Evolutionary conservation across 1,140 invertebrate genomes (phyloP).

Genomic region (Pissodes strobi): DNA sequence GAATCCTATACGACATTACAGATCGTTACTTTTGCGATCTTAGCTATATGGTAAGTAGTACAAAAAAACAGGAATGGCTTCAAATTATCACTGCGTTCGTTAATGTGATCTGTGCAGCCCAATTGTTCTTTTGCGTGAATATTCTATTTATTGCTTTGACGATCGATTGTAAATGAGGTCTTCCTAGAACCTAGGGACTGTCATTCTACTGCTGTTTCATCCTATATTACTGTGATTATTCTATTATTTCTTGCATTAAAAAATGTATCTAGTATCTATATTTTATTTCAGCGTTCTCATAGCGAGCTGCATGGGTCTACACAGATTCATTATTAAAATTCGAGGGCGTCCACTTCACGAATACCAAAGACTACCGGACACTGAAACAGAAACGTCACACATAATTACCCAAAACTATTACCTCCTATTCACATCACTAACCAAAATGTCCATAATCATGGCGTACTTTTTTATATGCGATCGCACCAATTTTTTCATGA

Average conservation of each 20-base stretch:
- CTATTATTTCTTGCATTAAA: too few relatives aligned
- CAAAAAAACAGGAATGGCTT: too few relatives aligned
- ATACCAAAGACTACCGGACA: conserved; percentile 53
- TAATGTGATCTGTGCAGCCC: too few relatives aligned
- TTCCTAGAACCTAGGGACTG: too few relatives aligned
- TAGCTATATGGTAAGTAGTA: conserved; percentile 77
- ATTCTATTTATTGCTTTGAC: too few relatives aligned
- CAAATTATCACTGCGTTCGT: too few relatives aligned
- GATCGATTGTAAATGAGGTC: too few relatives aligned
- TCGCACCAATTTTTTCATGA: conserved; percentile 98
- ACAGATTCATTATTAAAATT: conserved; percentile 59
- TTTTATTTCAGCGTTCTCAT: conserved; percentile 62
- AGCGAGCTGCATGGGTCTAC: conserved; percentile 60
- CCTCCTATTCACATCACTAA: conserved; percentile 69
- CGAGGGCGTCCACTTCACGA: conserved; percentile 56
- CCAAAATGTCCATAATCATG: conserved; percentile 86
- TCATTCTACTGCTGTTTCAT: too few relatives aligned
- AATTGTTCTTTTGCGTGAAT: too few relatives aligned
- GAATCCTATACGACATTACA: conserved; percentile 88
- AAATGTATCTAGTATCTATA: too few relatives aligned
- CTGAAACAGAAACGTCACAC: conserved; percentile 43
- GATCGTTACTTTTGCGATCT: conserved; percentile 78
- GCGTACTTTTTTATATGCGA: conserved; percentile 95
- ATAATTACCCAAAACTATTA: conserved; percentile 53
- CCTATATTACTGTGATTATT: too few relatives aligned